Conservation (phyloP, 2,888 invertebrate genomes). For the Orthonevra nobilis region DNA sequence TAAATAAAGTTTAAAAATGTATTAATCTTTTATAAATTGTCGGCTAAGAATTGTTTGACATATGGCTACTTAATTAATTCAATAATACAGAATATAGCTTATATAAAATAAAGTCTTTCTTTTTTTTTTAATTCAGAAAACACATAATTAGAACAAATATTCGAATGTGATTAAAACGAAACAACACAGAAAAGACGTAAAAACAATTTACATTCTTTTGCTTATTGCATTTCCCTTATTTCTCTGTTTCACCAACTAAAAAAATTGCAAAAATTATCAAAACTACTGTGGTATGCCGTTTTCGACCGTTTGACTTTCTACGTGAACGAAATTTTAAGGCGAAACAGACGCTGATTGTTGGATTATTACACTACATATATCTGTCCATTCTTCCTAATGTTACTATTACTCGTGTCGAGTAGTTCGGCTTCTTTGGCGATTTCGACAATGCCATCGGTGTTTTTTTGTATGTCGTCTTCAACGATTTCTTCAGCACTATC, state of each 20-base stretch:
- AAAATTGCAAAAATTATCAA: background rate
- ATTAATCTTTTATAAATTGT: conserved; percentile 15
- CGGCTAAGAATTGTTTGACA: conserved; percentile 34
- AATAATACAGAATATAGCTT: conserved; percentile 42
- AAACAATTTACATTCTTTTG: background rate
- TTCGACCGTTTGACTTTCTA: conserved; percentile 42
- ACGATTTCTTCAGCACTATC: conserved; percentile 73
- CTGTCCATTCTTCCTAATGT: conserved; percentile 65
- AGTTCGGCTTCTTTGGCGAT: conserved; percentile 79
- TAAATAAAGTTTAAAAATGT: conserved; percentile 27
- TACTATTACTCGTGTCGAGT: conserved; percentile 72
- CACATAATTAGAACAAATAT: conserved; percentile 10
- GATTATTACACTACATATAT: conserved; percentile 74
- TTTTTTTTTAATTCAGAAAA: conserved; percentile 47
- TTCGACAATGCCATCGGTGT: conserved; percentile 77
- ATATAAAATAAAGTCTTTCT: conserved; percentile 50
- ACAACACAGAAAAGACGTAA: background rate
- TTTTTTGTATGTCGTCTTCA: conserved; percentile 53
- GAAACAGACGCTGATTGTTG: conserved; percentile 49
- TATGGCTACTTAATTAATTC: conserved; percentile 51
- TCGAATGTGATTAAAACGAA: conserved; percentile 9
- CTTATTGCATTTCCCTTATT: conserved; percentile 10
- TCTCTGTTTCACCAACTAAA: no score
- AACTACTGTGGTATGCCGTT: conserved; percentile 5
- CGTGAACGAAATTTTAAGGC: conserved; percentile 53